A percentile compares a stretch with the other conserved stretches of the same genome.
These are phyloP conservation scores for Nasonovia ribisnigri DNA, from an alignment of 2,888 invertebrate genomes.

Conservation along the genomic window DNA sequence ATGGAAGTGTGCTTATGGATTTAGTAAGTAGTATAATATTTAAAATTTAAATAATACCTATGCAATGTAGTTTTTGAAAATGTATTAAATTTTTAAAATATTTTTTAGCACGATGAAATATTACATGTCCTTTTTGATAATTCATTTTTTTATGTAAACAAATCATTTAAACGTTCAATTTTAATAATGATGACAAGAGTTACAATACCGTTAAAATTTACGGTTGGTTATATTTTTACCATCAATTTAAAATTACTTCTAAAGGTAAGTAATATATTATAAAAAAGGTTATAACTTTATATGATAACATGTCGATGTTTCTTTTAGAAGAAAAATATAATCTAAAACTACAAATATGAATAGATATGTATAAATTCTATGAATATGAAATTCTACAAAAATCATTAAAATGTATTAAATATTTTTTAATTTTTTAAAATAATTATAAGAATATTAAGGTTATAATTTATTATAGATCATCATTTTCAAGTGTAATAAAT, in stretches of 20 bases:
- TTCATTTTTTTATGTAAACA: background rate
- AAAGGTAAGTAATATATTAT: background rate
- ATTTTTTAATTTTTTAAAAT: background rate
- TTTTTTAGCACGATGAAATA: slow-evolving; percentile 19
- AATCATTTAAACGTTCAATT: background rate
- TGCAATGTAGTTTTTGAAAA: background rate
- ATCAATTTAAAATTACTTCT: slow-evolving; percentile 25
- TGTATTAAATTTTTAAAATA: background rate
- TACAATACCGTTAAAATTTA: slow-evolving; percentile 8
- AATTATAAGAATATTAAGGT: background rate
- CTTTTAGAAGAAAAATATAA: background rate
- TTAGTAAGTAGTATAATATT: slow-evolving; percentile 16
- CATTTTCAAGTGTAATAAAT: background rate
- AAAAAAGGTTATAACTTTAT: background rate
- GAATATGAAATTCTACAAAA: background rate
- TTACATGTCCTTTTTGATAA: background rate
- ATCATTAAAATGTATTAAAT: background rate
- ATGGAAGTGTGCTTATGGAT: background rate
- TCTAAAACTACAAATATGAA: background rate
- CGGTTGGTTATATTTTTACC: slow-evolving; percentile 13
- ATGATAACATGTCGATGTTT: background rate
- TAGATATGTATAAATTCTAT: background rate
- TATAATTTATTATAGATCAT: background rate
- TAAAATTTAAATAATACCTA: background rate
- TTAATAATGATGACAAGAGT: slow-evolving; percentile 33